Conservation (phyloP, 2,113 vertebrate species). For the Antechinus stuartii region DNA sequence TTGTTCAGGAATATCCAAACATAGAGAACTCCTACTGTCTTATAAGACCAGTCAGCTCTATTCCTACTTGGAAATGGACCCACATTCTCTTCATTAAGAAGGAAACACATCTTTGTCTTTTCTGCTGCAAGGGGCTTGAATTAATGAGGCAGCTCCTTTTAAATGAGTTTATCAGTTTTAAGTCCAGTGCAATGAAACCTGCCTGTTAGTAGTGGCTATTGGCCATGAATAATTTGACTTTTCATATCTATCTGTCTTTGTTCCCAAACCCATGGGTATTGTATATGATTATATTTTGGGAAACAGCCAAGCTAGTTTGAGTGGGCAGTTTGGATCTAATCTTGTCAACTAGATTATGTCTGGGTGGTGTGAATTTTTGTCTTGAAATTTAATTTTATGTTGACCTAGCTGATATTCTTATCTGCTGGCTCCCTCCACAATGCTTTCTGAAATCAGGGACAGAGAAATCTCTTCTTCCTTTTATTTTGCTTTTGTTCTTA, state of each 20-base stretch:
- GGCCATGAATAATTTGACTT: not conserved
- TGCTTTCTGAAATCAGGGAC: not conserved
- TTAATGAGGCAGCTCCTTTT: not conserved
- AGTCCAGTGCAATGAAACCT: not conserved
- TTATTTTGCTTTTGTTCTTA: not conserved
- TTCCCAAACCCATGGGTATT: not conserved
- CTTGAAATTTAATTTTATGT: not conserved
- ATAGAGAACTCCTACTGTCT: not conserved
- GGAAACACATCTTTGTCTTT: not conserved
- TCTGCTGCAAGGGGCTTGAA: not conserved
- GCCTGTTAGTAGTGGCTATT: not conserved
- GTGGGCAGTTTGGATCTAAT: not conserved
- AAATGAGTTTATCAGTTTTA: not conserved
- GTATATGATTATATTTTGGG: not conserved
- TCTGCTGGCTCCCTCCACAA: not conserved
- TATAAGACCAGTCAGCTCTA: not conserved
- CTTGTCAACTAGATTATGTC: not conserved
- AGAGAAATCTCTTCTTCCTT: not conserved
- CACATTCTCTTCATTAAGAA: not conserved
- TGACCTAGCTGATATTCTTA: not conserved
- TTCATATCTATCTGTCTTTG: not conserved
- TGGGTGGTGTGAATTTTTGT: constrained; percentile 1
- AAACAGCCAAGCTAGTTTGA: not conserved
- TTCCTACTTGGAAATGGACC: not conserved
- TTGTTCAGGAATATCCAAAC: not conserved